These are phyloP conservation scores for Trachelus iudaicus DNA, from an alignment of 2,888 invertebrate genomes.

Conservation along the genomic window DNA sequence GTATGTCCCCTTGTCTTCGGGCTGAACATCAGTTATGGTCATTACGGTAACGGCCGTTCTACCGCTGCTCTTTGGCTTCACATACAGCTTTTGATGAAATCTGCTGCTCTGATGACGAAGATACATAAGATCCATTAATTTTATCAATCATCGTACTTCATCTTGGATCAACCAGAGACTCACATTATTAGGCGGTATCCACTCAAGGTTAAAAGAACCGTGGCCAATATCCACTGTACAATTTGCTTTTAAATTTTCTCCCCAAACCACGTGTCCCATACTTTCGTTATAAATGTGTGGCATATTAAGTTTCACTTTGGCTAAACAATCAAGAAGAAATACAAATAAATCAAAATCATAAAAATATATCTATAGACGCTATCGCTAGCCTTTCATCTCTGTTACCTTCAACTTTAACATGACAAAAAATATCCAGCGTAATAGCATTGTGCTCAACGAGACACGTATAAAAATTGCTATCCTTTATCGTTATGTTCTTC, in stretches of 20 bases:
- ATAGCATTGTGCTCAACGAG: constrained; percentile 12
- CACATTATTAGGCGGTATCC: neutral
- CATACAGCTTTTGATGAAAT: constrained; percentile 13
- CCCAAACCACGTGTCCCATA: constrained; percentile 47
- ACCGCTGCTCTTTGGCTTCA: neutral
- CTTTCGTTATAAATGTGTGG: constrained; percentile 32
- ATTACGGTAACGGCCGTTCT: constrained; percentile 25
- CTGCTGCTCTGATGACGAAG: constrained; percentile 32
- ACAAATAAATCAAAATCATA: neutral
- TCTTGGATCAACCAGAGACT: neutral
- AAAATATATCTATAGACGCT: neutral
- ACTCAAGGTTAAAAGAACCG: neutral
- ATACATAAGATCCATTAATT: neutral
- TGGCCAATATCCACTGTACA: constrained; percentile 39
- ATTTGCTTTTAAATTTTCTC: constrained; percentile 47
- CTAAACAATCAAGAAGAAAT: constrained; percentile 5
- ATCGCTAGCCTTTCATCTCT: neutral
- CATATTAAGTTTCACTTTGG: constrained; percentile 26
- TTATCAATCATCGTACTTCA: neutral
- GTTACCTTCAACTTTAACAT: constrained; percentile 29
- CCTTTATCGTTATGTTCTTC: constrained; percentile 49
- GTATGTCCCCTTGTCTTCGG: constrained; percentile 50
- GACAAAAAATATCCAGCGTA: constrained; percentile 15
- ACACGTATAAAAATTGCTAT: constrained; percentile 39
- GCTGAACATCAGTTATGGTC: constrained; percentile 36